These are phyloP conservation scores for Alsophila aescularia DNA, from an alignment of 2,888 invertebrate species.

Conservation along the genomic window DNA sequence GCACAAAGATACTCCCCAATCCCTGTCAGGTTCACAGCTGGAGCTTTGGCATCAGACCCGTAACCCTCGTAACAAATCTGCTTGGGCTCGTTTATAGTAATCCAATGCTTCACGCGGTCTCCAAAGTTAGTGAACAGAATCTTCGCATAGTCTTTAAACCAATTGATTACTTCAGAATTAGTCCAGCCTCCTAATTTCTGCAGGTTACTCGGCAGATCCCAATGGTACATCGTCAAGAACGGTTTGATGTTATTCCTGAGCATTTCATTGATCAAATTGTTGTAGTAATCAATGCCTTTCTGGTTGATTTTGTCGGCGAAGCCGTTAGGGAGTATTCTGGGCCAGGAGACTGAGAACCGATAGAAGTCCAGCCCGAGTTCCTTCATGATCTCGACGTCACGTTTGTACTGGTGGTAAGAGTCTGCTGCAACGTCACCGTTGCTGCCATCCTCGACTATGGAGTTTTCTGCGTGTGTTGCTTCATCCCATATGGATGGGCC, in stretches of 20 bases:
- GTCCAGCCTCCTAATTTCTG: constrained; percentile 85
- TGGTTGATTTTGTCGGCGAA: constrained; percentile 77
- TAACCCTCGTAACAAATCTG: constrained; percentile 68
- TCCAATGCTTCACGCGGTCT: constrained; percentile 80
- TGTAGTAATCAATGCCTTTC: constrained; percentile 86
- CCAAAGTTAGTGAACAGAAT: constrained; percentile 78
- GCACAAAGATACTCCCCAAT: constrained; percentile 81
- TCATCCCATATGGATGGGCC: constrained; percentile 84
- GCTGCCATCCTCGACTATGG: constrained; percentile 54
- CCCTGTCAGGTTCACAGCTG: constrained; percentile 65
- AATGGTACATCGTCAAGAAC: constrained; percentile 85
- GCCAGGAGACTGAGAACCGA: constrained; percentile 86
- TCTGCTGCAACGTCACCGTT: constrained; percentile 86
- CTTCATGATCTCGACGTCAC: constrained; percentile 74
- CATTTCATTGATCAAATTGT: constrained; percentile 84
- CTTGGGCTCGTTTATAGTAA: constrained; percentile 85
- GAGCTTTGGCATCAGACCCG: constrained; percentile 57
- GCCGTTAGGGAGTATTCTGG: constrained; percentile 86
- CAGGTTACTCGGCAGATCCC: constrained; percentile 84
- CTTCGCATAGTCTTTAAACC: constrained; percentile 84
- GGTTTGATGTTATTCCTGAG: constrained; percentile 83
- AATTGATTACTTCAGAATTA: constrained; percentile 79
- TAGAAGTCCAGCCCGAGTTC: constrained; percentile 80
- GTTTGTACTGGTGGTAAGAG: constrained; percentile 85
- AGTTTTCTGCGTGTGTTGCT: constrained; percentile 51